Evolutionary conservation across 2,888 invertebrate genomes (phyloP).

Genomic region (Ennomos erosarius): DNA sequence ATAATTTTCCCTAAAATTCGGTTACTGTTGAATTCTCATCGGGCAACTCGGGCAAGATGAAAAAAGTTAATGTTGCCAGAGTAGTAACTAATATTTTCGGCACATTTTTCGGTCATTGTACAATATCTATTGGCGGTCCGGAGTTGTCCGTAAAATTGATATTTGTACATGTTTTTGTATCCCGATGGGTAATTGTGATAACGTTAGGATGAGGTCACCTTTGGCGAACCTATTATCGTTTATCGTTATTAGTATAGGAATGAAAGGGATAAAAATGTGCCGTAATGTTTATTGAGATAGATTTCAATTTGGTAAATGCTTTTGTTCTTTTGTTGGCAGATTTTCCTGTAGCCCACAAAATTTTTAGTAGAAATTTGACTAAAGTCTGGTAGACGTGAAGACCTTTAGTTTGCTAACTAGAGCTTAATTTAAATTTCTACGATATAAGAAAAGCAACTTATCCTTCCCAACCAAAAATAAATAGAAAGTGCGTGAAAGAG

Average conservation of each 20-base stretch:
- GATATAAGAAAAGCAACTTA: too few relatives aligned
- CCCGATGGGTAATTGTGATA: constrained; percentile 14
- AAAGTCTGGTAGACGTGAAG: too few relatives aligned
- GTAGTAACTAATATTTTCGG: constrained; percentile 15
- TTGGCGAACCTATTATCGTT: constrained; percentile 23
- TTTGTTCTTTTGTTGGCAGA: neutral
- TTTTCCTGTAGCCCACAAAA: too few relatives aligned
- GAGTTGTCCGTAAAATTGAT: constrained; percentile 23
- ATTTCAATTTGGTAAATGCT: constrained; percentile 3
- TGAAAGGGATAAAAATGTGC: constrained; percentile 11
- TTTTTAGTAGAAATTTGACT: too few relatives aligned
- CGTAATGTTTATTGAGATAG: constrained; percentile 11
- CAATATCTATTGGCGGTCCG: constrained; percentile 1
- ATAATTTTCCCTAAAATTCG: constrained; percentile 31
- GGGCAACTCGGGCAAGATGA: constrained; percentile 14
- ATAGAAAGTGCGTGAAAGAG: too few relatives aligned
- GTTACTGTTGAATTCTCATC: constrained; percentile 31
- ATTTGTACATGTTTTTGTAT: constrained; percentile 22
- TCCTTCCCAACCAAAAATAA: too few relatives aligned
- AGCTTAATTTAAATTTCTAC: too few relatives aligned
- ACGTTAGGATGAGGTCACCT: constrained; percentile 19
- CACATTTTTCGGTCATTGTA: constrained; percentile 8
- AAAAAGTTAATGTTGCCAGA: constrained; percentile 8
- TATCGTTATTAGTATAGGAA: constrained; percentile 17
- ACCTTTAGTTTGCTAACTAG: too few relatives aligned